These are phyloP conservation scores for Salmo trutta DNA, from an alignment of 2,797 vertebrate species.

Conservation along the genomic window DNA sequence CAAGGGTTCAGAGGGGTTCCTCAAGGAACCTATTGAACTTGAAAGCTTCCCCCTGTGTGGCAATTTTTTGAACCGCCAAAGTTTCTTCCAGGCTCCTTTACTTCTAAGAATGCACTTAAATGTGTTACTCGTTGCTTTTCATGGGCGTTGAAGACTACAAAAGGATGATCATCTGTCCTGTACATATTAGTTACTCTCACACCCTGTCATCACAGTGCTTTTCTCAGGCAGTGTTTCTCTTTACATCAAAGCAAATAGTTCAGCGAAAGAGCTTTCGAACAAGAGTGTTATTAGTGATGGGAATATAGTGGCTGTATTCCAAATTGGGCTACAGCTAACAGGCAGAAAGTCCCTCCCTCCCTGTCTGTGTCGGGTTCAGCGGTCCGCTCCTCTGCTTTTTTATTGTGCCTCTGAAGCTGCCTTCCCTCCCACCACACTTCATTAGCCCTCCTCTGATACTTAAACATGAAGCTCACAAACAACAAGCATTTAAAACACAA, in stretches of 20 bases:
- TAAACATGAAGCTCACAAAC: constrained; percentile 27
- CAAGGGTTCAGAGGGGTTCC: too few species aligned
- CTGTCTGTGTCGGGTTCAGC: constrained; percentile 22
- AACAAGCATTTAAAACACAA: constrained; percentile 31
- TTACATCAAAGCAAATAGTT: background rate
- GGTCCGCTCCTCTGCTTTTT: constrained; percentile 26
- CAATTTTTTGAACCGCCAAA: too few species aligned
- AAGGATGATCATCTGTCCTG: background rate
- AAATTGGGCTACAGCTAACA: constrained; percentile 25
- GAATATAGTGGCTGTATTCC: constrained; percentile 26
- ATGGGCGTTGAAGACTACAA: too few species aligned
- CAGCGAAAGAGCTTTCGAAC: constrained; percentile 3
- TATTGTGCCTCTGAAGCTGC: constrained; percentile 26
- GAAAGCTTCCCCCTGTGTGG: too few species aligned
- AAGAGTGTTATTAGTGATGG: constrained; percentile 14
- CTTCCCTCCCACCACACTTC: constrained; percentile 43
- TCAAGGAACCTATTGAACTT: too few species aligned
- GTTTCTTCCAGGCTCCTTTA: too few species aligned
- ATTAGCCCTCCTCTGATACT: constrained; percentile 43
- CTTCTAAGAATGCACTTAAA: too few species aligned
- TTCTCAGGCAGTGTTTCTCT: background rate
- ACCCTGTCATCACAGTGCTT: constrained; percentile 9
- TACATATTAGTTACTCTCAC: too few species aligned
- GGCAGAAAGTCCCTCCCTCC: constrained; percentile 11
- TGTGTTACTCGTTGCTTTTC: too few species aligned